phyloP scores from a whole-genome alignment of 2,888 invertebrate genomes.

The Drosophila pseudotakahashii region DNA sequence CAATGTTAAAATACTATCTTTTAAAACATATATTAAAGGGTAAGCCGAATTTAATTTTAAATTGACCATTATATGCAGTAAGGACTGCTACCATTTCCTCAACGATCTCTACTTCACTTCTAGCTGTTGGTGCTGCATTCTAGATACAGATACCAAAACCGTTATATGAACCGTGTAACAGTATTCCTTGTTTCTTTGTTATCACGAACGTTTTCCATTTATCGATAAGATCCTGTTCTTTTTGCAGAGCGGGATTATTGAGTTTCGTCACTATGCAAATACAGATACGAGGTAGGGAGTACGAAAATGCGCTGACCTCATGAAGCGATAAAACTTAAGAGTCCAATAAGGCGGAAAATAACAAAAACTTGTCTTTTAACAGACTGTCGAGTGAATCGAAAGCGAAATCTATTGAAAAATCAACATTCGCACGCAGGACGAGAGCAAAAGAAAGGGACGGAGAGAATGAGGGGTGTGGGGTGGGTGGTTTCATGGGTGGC shows the following conservation, averaged over 20 bases:
- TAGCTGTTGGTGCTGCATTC: conserved; percentile 34
- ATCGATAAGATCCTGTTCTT: conserved; percentile 33
- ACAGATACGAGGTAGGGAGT: conserved; percentile 11
- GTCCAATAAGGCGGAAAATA: conserved; percentile 5
- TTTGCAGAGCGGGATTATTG: conserved; percentile 22
- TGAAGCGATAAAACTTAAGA: conserved; percentile 15
- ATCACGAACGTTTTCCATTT: conserved; percentile 40
- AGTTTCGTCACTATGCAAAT: conserved; percentile 50
- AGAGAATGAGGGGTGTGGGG: conserved; percentile 14
- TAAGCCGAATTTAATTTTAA: no score
- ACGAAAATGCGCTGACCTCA: conserved; percentile 18
- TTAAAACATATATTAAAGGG: neutral
- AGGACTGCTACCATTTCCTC: conserved; percentile 16
- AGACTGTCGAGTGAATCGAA: conserved; percentile 47
- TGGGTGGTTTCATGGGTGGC: conserved; percentile 24
- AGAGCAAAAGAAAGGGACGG: conserved; percentile 9
- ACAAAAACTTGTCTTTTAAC: neutral
- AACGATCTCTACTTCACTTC: conserved; percentile 57
- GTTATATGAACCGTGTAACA: conserved; percentile 48
- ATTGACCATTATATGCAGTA: neutral
- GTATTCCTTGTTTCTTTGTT: conserved; percentile 26
- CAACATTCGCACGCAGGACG: conserved; percentile 37
- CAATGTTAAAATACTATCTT: no score
- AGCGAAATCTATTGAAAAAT: conserved; percentile 62
- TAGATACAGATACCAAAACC: conserved; percentile 28